Evolutionary conservation across 1,140 invertebrate species (phyloP).

Genomic region (Dufourea novaeangliae): DNA sequence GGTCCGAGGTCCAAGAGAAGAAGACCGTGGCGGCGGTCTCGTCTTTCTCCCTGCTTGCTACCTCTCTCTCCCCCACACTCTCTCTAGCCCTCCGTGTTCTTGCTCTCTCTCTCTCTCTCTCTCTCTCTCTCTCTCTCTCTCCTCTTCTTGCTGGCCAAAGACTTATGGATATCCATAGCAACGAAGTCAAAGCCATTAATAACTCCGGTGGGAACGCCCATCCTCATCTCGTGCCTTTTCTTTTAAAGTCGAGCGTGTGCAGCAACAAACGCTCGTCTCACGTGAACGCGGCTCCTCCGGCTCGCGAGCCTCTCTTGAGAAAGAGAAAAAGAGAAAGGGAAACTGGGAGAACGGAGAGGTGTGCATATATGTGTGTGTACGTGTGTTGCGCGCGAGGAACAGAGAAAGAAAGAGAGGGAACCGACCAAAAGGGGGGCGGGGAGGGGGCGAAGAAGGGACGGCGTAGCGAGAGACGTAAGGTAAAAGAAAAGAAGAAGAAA

Average conservation of each 20-base stretch:
- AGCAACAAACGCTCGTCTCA: constrained; percentile 71
- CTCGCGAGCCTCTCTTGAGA: constrained; percentile 18
- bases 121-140: constrained; percentile 35
- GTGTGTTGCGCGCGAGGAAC: constrained; percentile 27
- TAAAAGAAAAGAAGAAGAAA: constrained; percentile 7
- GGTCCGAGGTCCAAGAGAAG: constrained; percentile 58
- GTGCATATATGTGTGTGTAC: not conserved
- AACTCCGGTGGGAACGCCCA: constrained; percentile 80
- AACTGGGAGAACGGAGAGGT: constrained; percentile 29
- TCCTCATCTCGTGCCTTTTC: constrained; percentile 81
- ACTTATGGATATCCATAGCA: constrained; percentile 83
- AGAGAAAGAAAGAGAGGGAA: constrained; percentile 26
- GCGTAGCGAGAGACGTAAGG: constrained; percentile 12
- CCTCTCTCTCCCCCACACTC: constrained; percentile 30
- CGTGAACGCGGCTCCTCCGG: constrained; percentile 54
- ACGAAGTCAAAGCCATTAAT: constrained; percentile 82
- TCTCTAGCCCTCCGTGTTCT: not conserved
- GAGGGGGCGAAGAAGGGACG: constrained; percentile 31
- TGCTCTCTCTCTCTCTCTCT: constrained; percentile 45
- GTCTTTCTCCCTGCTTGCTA: constrained; percentile 52
- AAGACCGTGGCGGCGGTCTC: constrained; percentile 48
- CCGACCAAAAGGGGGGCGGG: constrained; percentile 32
- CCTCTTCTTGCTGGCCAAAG: constrained; percentile 74
- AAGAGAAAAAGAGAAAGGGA: constrained; percentile 10
- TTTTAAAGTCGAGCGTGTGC: constrained; percentile 79